Conservation (phyloP, 1,140 invertebrate genomes). For the Ruditapes philippinarum region DNA sequence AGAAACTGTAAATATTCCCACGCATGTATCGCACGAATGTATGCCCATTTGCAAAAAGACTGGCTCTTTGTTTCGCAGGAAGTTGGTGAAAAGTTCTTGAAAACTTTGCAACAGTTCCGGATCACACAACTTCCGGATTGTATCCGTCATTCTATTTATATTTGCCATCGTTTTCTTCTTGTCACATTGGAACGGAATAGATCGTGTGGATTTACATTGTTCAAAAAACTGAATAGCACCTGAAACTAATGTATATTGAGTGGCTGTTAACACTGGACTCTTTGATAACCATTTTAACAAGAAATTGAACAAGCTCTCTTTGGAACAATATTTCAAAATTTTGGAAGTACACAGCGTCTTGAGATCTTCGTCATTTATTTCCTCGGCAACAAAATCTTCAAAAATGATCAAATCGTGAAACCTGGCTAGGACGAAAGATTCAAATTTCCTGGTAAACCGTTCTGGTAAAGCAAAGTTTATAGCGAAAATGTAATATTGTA, state of each 20-base stretch:
- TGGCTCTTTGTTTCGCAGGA: neutral
- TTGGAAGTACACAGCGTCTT: neutral
- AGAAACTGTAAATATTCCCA: neutral
- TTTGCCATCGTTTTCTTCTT: neutral
- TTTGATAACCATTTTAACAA: neutral
- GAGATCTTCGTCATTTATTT: neutral
- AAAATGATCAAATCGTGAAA: neutral
- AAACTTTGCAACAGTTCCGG: neutral
- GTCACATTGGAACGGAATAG: neutral
- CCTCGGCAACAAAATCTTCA: neutral
- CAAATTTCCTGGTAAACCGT: neutral
- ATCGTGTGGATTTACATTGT: neutral
- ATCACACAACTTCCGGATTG: neutral
- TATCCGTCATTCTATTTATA: neutral
- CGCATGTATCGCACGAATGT: neutral
- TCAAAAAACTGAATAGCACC: neutral
- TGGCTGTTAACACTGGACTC: neutral
- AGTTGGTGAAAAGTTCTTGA: neutral
- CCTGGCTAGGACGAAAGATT: neutral
- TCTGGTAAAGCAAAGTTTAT: neutral
- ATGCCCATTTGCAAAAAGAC: neutral
- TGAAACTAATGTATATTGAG: neutral
- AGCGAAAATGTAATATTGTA: neutral
- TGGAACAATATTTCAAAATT: neutral
- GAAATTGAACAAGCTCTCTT: neutral